Conservation (phyloP, 2,888 invertebrate genomes). For the Parnassius glacialis region DNA sequence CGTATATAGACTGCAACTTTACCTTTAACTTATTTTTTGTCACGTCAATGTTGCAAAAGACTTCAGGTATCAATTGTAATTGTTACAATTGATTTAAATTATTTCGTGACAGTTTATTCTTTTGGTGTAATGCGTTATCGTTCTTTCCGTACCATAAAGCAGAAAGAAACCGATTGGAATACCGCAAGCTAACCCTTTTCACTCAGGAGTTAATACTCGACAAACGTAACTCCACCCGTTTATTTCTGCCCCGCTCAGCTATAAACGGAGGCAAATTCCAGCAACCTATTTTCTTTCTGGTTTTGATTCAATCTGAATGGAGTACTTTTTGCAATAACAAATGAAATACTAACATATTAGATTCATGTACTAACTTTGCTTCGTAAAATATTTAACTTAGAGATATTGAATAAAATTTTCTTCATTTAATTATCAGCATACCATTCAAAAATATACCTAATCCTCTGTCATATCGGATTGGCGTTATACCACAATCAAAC, state of each 20-base stretch:
- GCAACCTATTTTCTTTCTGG: constrained; percentile 27
- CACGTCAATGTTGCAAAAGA: not conserved
- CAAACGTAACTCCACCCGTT: constrained; percentile 39
- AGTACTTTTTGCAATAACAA: constrained; percentile 7
- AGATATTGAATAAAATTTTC: too few species aligned
- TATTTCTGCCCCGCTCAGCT: constrained; percentile 25
- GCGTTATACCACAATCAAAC: too few species aligned
- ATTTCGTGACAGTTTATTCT: constrained; percentile 17
- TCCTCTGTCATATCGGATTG: too few species aligned
- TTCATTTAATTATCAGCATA: too few species aligned
- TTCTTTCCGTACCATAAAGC: constrained; percentile 24
- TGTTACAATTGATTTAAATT: constrained; percentile 17
- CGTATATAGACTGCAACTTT: too few species aligned
- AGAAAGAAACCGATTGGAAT: constrained; percentile 26
- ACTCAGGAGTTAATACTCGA: constrained; percentile 44
- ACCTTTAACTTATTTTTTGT: too few species aligned
- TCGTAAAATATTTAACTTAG: not conserved
- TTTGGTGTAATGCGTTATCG: constrained; percentile 15
- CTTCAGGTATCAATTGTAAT: constrained; percentile 2
- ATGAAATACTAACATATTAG: constrained; percentile 4
- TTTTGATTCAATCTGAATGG: constrained; percentile 21
- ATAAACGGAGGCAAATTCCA: constrained; percentile 25
- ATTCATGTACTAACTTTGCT: constrained; percentile 1
- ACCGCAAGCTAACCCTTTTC: constrained; percentile 39
- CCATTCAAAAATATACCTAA: too few species aligned